Base-by-base conservation (phyloP, 2,888 invertebrate genomes). In the Sipha maydis region DNA sequence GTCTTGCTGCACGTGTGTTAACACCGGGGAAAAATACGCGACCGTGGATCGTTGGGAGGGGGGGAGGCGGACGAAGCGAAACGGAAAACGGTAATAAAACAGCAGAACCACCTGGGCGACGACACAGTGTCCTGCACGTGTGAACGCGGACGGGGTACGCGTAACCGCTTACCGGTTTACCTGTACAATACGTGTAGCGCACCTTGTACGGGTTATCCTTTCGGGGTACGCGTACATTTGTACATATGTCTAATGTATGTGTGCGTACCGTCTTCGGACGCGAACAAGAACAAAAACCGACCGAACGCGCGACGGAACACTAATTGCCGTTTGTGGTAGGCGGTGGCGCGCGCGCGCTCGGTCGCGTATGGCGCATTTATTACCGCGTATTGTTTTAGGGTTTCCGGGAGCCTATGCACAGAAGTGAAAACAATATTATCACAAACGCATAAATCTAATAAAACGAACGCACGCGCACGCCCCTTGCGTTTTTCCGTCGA, bases 211-310 rank as follows among this genome's bases (percentile, higher is more conserved):
- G 48, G 48, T 48, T 8, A 8, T 41, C 7, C 3, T 11, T 5
- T 41, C 11, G 41, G 41, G 0, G 7, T 8, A 8, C 11, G 41
- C 11, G 41, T 41, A 8, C 38, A 41, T 41, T 41, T n/a, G n/a
- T n/a, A n/a, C n/a, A n/a, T n/a, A n/a, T n/a, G n/a, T n/a, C n/a
- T n/a, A n/a, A n/a, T n/a, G n/a, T n/a, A n/a, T n/a, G n/a, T n/a
- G n/a, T n/a, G n/a, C n/a, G n/a, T n/a, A n/a, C n/a, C n/a, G n/a
- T 80, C n/a, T 34, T 73, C 25, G 80, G 80, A 80, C 80, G 86
- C 86, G 86, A 75, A 88, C 86, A 88, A 80, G 86, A 82, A 88
- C 86, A 88, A 88, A 88, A 80, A 56, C 54, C 54, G 34, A 54
- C 69, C 71, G n/a, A 78, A 67, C 25, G 73, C 86, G 73, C 86